These are phyloP conservation scores for Phyllostomus discolor DNA, from an alignment of 2,113 vertebrate genomes.

Conservation along the genomic window DNA sequence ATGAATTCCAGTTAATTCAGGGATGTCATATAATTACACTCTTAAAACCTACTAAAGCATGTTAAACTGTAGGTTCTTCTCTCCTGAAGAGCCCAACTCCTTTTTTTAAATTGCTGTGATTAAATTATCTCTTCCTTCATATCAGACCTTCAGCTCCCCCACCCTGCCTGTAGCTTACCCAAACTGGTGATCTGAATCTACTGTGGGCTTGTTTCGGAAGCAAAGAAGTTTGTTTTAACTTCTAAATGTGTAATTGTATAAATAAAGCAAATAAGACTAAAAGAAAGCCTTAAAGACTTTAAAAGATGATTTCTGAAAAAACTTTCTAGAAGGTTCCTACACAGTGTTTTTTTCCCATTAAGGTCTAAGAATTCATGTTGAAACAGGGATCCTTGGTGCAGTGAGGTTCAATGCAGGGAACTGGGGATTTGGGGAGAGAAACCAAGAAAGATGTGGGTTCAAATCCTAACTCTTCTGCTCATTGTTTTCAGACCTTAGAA, in stretches of 20 bases:
- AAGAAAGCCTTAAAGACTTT: not conserved
- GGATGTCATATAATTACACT: not conserved
- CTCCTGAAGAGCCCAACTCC: not conserved
- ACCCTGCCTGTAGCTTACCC: not conserved
- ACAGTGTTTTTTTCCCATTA: not conserved
- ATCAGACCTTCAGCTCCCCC: not conserved
- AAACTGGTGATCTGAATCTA: slow-evolving; percentile 15
- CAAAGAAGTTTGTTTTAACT: not conserved
- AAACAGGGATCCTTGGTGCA: not conserved
- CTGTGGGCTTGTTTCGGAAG: not conserved
- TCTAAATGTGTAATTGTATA: not conserved
- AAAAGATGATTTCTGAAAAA: not conserved
- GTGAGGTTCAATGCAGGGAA: not conserved
- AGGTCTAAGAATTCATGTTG: not conserved
- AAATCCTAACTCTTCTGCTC: not conserved
- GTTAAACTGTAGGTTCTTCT: not conserved
- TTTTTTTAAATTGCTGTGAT: slow-evolving; percentile 34
- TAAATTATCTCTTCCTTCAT: not conserved
- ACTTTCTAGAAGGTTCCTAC: not conserved
- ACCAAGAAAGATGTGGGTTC: not conserved
- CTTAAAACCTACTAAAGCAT: not conserved
- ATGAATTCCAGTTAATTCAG: slow-evolving; percentile 34
- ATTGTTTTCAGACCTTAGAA: not conserved
- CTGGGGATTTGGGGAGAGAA: not conserved
- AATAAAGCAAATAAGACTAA: not conserved